These are phyloP conservation scores for Cepaea nemoralis DNA, from an alignment of 1,140 invertebrate species.

Conservation along the genomic window DNA sequence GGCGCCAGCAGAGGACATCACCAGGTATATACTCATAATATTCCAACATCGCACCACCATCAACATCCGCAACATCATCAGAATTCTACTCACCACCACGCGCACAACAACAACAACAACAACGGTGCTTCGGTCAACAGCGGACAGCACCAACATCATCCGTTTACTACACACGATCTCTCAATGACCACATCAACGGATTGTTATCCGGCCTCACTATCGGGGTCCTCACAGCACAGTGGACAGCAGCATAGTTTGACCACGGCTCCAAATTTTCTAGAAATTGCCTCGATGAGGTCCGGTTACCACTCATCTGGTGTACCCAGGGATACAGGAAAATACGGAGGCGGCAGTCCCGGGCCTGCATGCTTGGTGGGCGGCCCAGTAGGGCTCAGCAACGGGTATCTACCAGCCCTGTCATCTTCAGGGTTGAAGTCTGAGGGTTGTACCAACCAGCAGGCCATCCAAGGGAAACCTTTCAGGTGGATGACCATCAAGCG, in stretches of 20 bases:
- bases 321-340: background rate
- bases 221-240: background rate
- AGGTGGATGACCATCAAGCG: constrained; percentile 69
- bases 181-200: constrained; percentile 21
- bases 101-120: background rate
- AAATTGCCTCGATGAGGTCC: constrained; percentile 15
- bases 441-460: constrained; percentile 41
- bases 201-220: background rate
- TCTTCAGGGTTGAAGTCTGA: constrained; percentile 24
- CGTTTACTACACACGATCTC: constrained; percentile 5
- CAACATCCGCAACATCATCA: constrained; percentile 27
- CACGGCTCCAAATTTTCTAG: constrained; percentile 30
- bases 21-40: background rate
- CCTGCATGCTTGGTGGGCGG: background rate
- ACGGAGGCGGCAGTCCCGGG: background rate
- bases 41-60: constrained; percentile 27
- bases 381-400: constrained; percentile 8
- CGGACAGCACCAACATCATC: background rate
- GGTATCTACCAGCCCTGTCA: constrained; percentile 1
- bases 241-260: constrained; percentile 1
- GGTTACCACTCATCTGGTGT: constrained; percentile 23
- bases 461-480: constrained; percentile 61
- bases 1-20: background rate
- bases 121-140: background rate
- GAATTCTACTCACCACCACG: constrained; percentile 7